Evolutionary conservation across 1,140 invertebrate species (phyloP).

Genomic region (Euborellia annulipes): DNA sequence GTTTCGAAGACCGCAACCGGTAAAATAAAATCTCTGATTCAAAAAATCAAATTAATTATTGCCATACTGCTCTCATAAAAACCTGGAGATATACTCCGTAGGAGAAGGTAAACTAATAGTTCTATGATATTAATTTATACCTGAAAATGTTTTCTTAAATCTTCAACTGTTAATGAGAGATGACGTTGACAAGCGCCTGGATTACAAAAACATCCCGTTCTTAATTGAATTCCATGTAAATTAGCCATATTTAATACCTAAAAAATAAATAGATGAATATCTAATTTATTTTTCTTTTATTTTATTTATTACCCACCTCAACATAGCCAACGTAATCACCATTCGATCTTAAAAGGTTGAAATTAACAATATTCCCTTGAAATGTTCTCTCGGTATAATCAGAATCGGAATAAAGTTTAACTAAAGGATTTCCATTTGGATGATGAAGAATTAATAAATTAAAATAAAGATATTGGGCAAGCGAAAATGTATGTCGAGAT

Average conservation of each 20-base stretch:
- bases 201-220: conserved; percentile 95
- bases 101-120: no score
- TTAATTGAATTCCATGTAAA: conserved; percentile 67
- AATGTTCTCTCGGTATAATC: conserved; percentile 39
- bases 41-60: no score
- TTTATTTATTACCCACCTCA: conserved; percentile 40
- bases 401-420: conserved; percentile 54
- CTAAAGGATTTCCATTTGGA: conserved; percentile 51
- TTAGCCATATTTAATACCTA: conserved; percentile 80
- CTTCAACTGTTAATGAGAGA: conserved; percentile 46
- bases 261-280: conserved; percentile 16
- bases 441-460: conserved; percentile 49
- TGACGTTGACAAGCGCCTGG: conserved; percentile 84
- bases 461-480: conserved; percentile 57
- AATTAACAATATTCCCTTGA: conserved; percentile 79
- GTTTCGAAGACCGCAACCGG: no score
- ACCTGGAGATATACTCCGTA: no score
- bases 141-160: conserved; percentile 61
- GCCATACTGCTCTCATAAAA: no score
- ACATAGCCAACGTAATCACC: conserved; percentile 73
- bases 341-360: conserved; percentile 66
- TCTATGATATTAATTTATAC: no score
- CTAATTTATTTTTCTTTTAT: not conserved
- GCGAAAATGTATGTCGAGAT: conserved; percentile 52
- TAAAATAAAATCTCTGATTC: no score